Evolutionary conservation across 1,140 invertebrate species (phyloP).

Genomic region (Pectinophora gossypiella): DNA sequence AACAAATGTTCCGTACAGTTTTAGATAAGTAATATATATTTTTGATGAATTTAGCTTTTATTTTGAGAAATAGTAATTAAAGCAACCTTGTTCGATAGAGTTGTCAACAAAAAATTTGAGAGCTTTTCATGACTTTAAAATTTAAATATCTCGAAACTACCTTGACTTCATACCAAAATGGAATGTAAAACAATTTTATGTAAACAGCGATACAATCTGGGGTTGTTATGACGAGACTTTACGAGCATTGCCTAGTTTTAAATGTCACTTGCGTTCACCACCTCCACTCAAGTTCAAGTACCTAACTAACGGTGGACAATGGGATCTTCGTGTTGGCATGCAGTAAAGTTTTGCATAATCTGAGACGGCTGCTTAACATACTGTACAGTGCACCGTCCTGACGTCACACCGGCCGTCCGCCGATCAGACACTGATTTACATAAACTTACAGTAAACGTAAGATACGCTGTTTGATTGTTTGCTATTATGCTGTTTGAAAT

Average conservation of each 20-base stretch:
- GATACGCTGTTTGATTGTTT: conserved; percentile 10
- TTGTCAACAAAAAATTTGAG: too few relatives aligned
- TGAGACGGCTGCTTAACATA: conserved; percentile 26
- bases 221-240: not conserved
- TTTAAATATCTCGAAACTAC: too few relatives aligned
- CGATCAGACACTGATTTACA: conserved; percentile 37
- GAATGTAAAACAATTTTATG: not conserved
- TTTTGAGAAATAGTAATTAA: too few relatives aligned
- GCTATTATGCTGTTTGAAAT: not conserved
- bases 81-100: too few relatives aligned
- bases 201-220: not conserved
- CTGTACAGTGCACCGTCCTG: conserved; percentile 30
- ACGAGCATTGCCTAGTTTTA: conserved; percentile 3
- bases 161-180: too few relatives aligned
- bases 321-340: conserved; percentile 28
- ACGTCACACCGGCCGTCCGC: conserved; percentile 34
- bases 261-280: conserved; percentile 53
- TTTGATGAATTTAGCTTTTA: too few relatives aligned
- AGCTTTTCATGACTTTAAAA: too few relatives aligned
- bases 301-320: conserved; percentile 20
- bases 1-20: too few relatives aligned
- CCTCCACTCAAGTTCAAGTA: conserved; percentile 59
- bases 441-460: conserved; percentile 35
- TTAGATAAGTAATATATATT: too few relatives aligned
- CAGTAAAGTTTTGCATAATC: conserved; percentile 29